Percentiles rank a stretch among this genome's conserved stretches.
Conservation (phyloP, 2,797 vertebrate species). For the Oceanodroma leucorhoa region DNA sequence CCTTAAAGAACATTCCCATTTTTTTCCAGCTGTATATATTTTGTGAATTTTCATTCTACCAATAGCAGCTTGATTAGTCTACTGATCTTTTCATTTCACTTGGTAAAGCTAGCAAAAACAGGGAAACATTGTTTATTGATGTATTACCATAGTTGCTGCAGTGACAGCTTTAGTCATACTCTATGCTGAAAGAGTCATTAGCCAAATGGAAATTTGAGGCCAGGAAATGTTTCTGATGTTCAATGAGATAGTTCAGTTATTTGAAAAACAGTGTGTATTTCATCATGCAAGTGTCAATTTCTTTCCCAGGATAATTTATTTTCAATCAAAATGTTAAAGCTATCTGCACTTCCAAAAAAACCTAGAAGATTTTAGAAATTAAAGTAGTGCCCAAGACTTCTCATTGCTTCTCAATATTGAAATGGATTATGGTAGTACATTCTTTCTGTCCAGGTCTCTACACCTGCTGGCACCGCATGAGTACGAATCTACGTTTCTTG, state of each 20-base stretch:
- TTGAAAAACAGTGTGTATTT: constrained; percentile 59
- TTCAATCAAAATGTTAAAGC: background rate
- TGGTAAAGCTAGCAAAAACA: constrained; percentile 19
- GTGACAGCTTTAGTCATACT: constrained; percentile 71
- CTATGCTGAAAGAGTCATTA: constrained; percentile 63
- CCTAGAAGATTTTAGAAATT: background rate
- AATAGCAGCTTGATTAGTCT: background rate
- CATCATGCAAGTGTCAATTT: constrained; percentile 44
- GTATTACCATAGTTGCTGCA: constrained; percentile 50
- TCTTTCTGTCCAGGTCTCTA: background rate
- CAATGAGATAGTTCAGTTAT: constrained; percentile 44
- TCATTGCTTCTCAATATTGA: background rate
- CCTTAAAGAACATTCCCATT: background rate
- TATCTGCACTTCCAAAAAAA: background rate
- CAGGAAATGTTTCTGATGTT: constrained; percentile 58
- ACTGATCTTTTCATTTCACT: constrained; percentile 35
- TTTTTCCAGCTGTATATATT: background rate
- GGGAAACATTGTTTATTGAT: constrained; percentile 64
- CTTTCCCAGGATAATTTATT: constrained; percentile 52
- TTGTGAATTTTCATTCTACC: constrained; percentile 24
- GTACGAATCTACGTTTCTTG: background rate
- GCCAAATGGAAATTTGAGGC: constrained; percentile 68
- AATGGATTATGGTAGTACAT: background rate
- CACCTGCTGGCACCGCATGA: background rate
- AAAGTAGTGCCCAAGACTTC: background rate